Percentiles rank a stretch among this genome's conserved stretches.
phyloP scores from a whole-genome alignment of 1,140 invertebrate genomes.

The Delia radicum region DNA sequence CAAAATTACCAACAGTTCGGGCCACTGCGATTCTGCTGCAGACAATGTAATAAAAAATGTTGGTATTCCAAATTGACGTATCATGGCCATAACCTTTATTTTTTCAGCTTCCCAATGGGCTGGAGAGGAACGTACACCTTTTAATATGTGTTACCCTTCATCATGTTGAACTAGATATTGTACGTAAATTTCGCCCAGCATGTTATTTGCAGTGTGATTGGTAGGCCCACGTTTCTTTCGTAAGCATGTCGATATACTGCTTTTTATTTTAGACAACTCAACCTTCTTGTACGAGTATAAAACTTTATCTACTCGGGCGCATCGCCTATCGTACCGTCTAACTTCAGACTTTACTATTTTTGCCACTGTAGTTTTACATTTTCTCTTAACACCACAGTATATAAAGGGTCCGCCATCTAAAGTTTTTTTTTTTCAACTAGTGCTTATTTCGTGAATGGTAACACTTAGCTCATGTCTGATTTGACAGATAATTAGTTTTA shows the following conservation, averaged over 20 bases:
- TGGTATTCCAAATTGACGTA: constrained; percentile 36
- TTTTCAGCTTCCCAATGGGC: constrained; percentile 35
- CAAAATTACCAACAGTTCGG: constrained; percentile 43
- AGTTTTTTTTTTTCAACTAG: no score
- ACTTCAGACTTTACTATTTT: no score
- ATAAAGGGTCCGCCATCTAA: no score
- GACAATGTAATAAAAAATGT: constrained; percentile 40
- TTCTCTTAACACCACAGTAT: no score
- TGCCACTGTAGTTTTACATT: no score
- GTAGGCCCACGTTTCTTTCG: background rate
- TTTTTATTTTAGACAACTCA: background rate
- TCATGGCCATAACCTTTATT: constrained; percentile 36
- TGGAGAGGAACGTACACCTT: no score
- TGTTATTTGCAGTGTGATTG: background rate
- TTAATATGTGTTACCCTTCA: background rate
- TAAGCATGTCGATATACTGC: background rate
- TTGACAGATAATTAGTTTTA: no score
- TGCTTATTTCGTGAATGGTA: no score
- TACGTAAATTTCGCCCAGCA: background rate
- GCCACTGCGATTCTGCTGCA: constrained; percentile 38
- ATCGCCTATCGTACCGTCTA: background rate
- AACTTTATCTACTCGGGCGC: background rate
- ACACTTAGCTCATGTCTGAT: no score
- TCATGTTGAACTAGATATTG: background rate
- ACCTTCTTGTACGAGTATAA: background rate